A percentile compares a stretch with the other conserved stretches of the same genome.
Conservation (phyloP, 1,140 invertebrate species). For the Halotydeus destructor region DNA sequence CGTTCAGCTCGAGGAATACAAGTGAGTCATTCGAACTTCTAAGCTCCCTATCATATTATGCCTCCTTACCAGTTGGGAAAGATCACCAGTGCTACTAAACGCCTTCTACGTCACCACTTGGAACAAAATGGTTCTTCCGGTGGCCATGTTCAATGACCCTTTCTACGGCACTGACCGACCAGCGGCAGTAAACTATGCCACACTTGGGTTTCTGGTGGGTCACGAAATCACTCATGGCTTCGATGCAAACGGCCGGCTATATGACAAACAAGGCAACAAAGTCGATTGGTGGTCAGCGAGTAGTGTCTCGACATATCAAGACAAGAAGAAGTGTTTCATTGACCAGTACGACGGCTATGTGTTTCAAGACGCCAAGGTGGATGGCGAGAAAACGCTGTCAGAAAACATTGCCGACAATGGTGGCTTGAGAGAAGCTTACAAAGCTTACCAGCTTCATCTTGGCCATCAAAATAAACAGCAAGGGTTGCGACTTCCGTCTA, state of each 20-base stretch:
- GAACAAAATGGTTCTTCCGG: no score
- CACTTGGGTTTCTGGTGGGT: slow-evolving; percentile 19
- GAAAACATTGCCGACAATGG: slow-evolving; percentile 36
- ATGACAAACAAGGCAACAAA: slow-evolving; percentile 18
- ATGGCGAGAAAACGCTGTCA: slow-evolving; percentile 16
- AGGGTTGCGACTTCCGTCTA: no score
- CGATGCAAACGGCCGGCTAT: slow-evolving; percentile 29
- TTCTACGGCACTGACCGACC: slow-evolving; percentile 53
- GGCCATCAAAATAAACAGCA: no score
- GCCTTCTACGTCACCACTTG: no score
- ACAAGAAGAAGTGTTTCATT: slow-evolving; percentile 59
- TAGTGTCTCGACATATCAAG: slow-evolving; percentile 46
- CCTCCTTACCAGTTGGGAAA: no score
- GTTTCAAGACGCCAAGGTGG: slow-evolving; percentile 38
- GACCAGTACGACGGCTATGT: slow-evolving; percentile 63
- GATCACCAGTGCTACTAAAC: no score
- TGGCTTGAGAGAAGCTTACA: slow-evolving; percentile 34
- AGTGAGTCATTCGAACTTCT: no score
- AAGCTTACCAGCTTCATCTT: slow-evolving; percentile 13
- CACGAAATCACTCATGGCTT: slow-evolving; percentile 30
- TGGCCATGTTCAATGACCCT: no score
- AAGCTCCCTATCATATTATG: no score
- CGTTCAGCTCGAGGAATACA: no score
- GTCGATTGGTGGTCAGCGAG: slow-evolving; percentile 35
- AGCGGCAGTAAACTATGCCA: slow-evolving; percentile 44